phyloP scores from a whole-genome alignment of 2,113 vertebrate genomes.

The Vanacampus margaritifer region DNA sequence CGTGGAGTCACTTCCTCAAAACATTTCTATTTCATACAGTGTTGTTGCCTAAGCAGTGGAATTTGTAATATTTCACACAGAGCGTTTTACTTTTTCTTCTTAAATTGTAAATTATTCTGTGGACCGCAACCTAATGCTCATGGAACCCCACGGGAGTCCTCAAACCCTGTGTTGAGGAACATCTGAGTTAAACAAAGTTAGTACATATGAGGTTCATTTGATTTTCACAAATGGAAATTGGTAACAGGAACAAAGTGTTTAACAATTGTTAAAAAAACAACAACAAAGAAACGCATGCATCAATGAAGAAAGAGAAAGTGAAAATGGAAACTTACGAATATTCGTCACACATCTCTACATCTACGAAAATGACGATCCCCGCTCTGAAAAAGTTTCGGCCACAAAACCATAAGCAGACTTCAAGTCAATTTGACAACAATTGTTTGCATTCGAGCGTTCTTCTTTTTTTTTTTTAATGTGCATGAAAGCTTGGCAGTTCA shows the following conservation, averaged over 20 bases:
- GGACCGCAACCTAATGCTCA: too few species aligned
- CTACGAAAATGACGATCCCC: conserved; percentile 82
- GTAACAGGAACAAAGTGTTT: conserved; percentile 11
- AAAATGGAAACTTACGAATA: conserved; percentile 76
- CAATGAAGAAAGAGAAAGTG: conserved; percentile 18
- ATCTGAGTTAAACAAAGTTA: too few species aligned
- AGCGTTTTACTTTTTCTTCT: too few species aligned
- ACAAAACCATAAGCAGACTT: conserved; percentile 45
- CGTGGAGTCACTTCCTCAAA: too few species aligned
- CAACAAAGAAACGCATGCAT: neutral
- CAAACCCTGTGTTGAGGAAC: too few species aligned
- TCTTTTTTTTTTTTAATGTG: neutral
- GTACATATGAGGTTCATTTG: too few species aligned
- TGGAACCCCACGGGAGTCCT: too few species aligned
- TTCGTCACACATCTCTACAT: conserved; percentile 77
- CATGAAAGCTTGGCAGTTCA: neutral
- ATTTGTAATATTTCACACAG: too few species aligned
- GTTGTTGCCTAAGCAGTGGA: too few species aligned
- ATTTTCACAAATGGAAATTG: neutral
- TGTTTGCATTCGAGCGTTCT: neutral
- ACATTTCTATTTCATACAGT: too few species aligned
- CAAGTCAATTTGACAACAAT: conserved; percentile 8
- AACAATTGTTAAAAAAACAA: neutral
- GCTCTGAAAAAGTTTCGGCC: conserved; percentile 70
- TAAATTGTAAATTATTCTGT: too few species aligned